Base-by-base conservation (phyloP, 2,113 vertebrate species). In the Electrona antarctica region DNA sequence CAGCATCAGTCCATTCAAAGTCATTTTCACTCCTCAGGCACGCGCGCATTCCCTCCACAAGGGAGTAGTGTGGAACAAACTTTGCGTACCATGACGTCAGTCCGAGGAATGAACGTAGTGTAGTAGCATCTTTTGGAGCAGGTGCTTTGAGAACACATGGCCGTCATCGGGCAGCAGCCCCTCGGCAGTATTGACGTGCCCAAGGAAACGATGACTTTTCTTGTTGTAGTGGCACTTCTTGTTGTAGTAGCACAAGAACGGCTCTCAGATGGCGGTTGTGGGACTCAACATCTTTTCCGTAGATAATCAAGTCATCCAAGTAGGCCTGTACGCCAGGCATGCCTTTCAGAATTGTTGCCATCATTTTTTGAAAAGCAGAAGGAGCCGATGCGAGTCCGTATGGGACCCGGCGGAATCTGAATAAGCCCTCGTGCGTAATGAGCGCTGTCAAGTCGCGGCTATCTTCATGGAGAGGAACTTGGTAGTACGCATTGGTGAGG, bases 401-500 rank as follows among this genome's bases (percentile, higher is more conserved):
- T 3, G 56, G 54, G 1, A 80, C 57, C 15, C 64, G 21, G 6
- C 15, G 8, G 58, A 21, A 80, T 3, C 29, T 14, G n/a, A 65
- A 71, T 3, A 70, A 29, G 2, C 60, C 47, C 0, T 64, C 46
- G 49, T 52, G 67, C 0, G 57, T 72, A 12, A 81, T 81, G 41
- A 81, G 74, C 0, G 67, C 63, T 3, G 71, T 77, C 1, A 74
- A 14, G 28, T 80, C 66, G 12, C 59, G 10, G 14, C 71, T 77
- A 3, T 80, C 60, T 7, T 71, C 46, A 21, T 71, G 63, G 7
- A 80, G 10, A 1, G 41, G 55, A 1, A 80, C 28, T 6, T 81
- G 71, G 8, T 80, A 54, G 29, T 78, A 84, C 8, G 63, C 69
- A 57, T 56, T n/a, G n/a, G n/a, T n/a, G n/a, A n/a, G n/a, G n/a